Evolutionary conservation across 2,797 vertebrate species (phyloP).

Genomic region (Syndactyla subalaris): DNA sequence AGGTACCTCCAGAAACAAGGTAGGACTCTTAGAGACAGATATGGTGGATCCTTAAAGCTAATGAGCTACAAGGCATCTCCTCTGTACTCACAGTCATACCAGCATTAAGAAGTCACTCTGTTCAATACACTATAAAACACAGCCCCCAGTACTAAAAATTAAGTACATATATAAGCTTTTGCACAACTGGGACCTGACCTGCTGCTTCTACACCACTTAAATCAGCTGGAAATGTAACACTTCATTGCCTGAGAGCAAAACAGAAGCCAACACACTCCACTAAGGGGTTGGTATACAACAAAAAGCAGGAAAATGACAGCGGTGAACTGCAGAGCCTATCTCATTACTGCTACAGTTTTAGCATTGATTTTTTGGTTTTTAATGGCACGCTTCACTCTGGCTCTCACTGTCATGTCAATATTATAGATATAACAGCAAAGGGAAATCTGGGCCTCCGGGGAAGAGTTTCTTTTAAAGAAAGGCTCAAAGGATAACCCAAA

Average conservation of each 20-base stretch:
- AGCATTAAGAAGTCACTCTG: not conserved
- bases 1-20: not conserved
- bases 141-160: not conserved
- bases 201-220: not conserved
- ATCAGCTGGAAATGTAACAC: not conserved
- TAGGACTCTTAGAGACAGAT: not conserved
- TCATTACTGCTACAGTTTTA: slow-evolving; percentile 1
- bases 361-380: slow-evolving; percentile 42
- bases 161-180: not conserved
- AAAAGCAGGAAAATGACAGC: not conserved
- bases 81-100: not conserved
- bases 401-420: not conserved
- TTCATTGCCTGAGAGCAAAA: not conserved
- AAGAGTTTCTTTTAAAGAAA: slow-evolving; percentile 1
- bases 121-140: not conserved
- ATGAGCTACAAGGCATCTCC: not conserved
- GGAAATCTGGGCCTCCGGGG: not conserved
- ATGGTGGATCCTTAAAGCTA: not conserved
- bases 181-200: not conserved
- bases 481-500: not conserved
- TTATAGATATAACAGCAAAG: slow-evolving; percentile 12
- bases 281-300: not conserved
- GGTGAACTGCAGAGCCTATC: not conserved
- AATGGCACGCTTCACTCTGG: slow-evolving; percentile 42
- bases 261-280: not conserved